These are phyloP conservation scores for Betta splendens DNA, from an alignment of 2,797 vertebrate genomes.

Conservation along the genomic window DNA sequence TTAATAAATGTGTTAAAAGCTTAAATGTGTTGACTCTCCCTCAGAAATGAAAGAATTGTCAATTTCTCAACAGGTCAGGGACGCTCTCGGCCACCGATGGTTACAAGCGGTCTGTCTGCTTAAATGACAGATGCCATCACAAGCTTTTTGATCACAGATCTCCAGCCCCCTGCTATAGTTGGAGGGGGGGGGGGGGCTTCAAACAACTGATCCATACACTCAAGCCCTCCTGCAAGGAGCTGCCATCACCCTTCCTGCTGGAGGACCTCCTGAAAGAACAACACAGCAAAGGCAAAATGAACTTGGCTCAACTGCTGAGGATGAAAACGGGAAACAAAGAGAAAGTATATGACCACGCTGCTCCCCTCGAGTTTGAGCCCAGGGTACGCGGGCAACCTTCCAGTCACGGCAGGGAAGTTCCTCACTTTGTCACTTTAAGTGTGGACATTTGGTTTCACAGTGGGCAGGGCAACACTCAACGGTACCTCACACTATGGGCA, in stretches of 20 bases:
- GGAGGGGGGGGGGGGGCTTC: conserved; percentile 78
- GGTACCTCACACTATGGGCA: conserved; percentile 76
- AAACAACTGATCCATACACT: conserved; percentile 71
- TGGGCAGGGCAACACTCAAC: conserved; percentile 59
- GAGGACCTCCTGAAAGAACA: conserved; percentile 72
- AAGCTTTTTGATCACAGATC: conserved; percentile 74
- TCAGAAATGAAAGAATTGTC: no score
- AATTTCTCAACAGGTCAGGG: conserved; percentile 40
- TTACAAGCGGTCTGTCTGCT: conserved; percentile 20
- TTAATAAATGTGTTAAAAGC: no score
- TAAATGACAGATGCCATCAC: conserved; percentile 66
- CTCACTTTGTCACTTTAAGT: conserved; percentile 66
- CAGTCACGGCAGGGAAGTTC: conserved; percentile 20
- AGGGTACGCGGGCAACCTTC: conserved; percentile 18
- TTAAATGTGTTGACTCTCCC: no score
- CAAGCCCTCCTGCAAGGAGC: conserved; percentile 70
- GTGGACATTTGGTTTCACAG: conserved; percentile 73
- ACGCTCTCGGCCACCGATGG: conserved; percentile 21
- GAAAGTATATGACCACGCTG: conserved; percentile 47
- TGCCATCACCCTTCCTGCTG: conserved; percentile 65
- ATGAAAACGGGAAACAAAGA: background rate
- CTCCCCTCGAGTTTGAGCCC: conserved; percentile 58
- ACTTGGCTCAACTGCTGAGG: conserved; percentile 58
- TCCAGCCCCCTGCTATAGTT: conserved; percentile 67
- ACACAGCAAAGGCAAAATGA: conserved; percentile 61